A percentile compares a stretch with the other conserved stretches of the same genome.
phyloP scores from a whole-genome alignment of 2,113 vertebrate species.

The Gambusia affinis region DNA sequence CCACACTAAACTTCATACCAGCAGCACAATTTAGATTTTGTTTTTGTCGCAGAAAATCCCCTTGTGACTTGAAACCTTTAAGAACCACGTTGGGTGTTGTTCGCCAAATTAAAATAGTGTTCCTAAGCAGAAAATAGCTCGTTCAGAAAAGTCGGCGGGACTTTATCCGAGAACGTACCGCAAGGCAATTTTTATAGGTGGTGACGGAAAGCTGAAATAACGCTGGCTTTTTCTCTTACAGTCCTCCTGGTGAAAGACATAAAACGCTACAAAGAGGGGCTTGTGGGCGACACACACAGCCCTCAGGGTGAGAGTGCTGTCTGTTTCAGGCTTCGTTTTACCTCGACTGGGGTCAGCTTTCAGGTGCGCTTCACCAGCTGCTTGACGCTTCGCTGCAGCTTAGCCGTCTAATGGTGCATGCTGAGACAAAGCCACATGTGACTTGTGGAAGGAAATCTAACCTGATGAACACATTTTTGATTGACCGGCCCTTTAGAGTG shows the following conservation, averaged over 20 bases:
- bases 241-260: slow-evolving; percentile 30
- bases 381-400: slow-evolving; percentile 7
- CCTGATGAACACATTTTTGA: not conserved
- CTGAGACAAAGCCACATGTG: slow-evolving; percentile 34
- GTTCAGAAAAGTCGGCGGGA: not conserved
- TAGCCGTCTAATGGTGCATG: slow-evolving; percentile 28
- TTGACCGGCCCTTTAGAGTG: slow-evolving; percentile 1
- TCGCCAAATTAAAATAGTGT: not conserved
- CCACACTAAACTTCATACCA: not conserved
- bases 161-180: not conserved
- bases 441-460: slow-evolving; percentile 9
- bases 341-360: slow-evolving; percentile 51
- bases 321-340: slow-evolving; percentile 54
- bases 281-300: slow-evolving; percentile 33
- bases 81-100: not conserved
- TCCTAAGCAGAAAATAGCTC: not conserved
- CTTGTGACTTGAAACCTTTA: not conserved
- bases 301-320: slow-evolving; percentile 41
- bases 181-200: not conserved
- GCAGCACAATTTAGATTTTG: not conserved
- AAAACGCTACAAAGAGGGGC: slow-evolving; percentile 32
- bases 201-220: slow-evolving; percentile 21
- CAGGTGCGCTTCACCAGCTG: slow-evolving; percentile 43
- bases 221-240: slow-evolving; percentile 10
- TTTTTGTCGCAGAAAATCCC: not conserved